Base-by-base conservation (phyloP, 2,797 vertebrate species). In the Anguilla obscura region DNA sequence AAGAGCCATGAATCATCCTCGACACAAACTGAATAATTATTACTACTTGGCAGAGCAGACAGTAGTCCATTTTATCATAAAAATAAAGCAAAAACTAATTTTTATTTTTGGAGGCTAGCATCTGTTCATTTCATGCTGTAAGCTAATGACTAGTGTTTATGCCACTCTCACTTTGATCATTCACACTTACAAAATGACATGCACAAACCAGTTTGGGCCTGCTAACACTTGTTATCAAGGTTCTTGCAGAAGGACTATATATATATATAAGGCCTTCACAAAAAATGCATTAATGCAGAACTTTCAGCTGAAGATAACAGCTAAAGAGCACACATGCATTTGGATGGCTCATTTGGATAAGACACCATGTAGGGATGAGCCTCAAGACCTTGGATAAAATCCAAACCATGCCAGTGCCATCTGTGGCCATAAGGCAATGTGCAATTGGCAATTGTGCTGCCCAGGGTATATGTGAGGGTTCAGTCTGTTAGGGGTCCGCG, bases 11-110 rank as follows among this genome's bases (percentile, higher is more conserved):
- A 36, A 69, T 86, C 48, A 80, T 86, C 27, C 85, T 45, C 86
- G 48, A 89, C 89, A 90, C 87, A 82, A 85, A 90, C 24, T 30
- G 40, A 71, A 69, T 54, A 48, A 71, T 14, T 40, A 52, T 66
- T 83, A 80, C 9, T 4, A 52, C 63, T 82, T 74, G 36, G 60
- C 12, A 33, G 30, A 16, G 9, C 33, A 40, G 33, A 18, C 12
- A 76, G 30, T 18, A 1, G 3, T 36, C 40, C 10, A 36, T 76
- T 36, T 92, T 89, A 89, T 88, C 69, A 45, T 84, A 1, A 30
- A 52, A 79, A 89, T 3, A 4, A 88, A 45, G 60, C 74, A 80
- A 86, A 50, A 24, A 48, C 40, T 90, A 85, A 91, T 90, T 90
- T 76, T 7, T 1, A 66, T 33, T 80, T 85, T 36, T 0, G 40